Evolutionary conservation across 2,797 vertebrate species (phyloP), one percentile per base, ranked within the genome.

Genomic region (Sebastes elongatus): DNA sequence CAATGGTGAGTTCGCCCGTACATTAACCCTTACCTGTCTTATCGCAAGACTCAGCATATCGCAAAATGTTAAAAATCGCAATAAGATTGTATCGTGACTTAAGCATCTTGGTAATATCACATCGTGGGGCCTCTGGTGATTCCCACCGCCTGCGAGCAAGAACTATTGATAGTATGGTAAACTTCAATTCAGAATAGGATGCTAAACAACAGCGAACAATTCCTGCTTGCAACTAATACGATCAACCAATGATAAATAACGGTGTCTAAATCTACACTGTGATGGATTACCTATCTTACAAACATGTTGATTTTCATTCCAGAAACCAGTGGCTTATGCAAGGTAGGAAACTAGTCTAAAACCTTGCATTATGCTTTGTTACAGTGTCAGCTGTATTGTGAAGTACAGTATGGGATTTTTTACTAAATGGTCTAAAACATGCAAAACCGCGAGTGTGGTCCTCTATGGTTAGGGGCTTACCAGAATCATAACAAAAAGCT

Each of bases 401-500:
- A 65, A 42, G 38, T 16, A 42, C 38, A 74, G 20, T 1, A 27
- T 74, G 28, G 3, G 11, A 78, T 71, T 78, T 72, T 65, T 55
- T 8, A 59, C 10, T 69, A 35, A 60, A 83, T 53, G 23, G 32
- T 3, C 42, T 71, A 42, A 65, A 75, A 74, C 18, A 59, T 77
- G 80, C 57, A 63, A 73, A 76, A 46, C 32, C 32, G 4, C 9
- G 4, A 64, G 61, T 60, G 20, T 53, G 52, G 61, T 63, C 22
- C 27, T 66, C 53, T 32, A 23, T 23, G 38, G 13, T 55, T 62
- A 42, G 14, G 38, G 38, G 27, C 22, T 63, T 25, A 60, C 9
- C 10, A 76, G 63, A 85, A 67, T 30, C 68, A 70, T 23, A 80
- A 76, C 28, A 76, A 22, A 79, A 80, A 76, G 35, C 59, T 33